Conservation (phyloP, 2,888 invertebrate genomes). For the Pediacus dermestoides region DNA sequence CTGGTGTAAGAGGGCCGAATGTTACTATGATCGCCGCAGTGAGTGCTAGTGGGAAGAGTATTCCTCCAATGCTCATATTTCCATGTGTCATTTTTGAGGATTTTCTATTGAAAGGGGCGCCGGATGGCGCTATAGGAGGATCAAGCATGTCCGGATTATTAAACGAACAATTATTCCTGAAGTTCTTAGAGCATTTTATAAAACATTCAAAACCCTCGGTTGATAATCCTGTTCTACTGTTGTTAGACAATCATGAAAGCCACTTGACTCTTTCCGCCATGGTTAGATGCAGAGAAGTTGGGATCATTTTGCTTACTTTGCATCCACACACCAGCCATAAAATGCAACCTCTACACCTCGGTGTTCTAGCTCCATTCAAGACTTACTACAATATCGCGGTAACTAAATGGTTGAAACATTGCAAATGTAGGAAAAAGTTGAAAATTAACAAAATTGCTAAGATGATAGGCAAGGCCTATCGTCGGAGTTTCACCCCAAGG, state of each 20-base stretch:
- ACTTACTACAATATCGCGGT: no score
- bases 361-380: no score
- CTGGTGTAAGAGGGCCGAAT: no score
- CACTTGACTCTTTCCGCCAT: constrained; percentile 8
- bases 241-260: background rate
- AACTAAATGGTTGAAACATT: no score
- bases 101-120: background rate
- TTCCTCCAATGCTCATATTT: background rate
- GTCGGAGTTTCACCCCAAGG: no score
- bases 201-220: background rate
- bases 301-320: constrained; percentile 29
- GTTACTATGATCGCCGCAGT: no score
- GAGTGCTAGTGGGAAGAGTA: background rate
- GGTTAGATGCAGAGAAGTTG: constrained; percentile 21
- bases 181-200: background rate
- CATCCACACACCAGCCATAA: constrained; percentile 32
- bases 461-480: no score
- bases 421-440: no score
- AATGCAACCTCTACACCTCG: constrained; percentile 33
- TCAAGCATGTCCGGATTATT: background rate
- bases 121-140: no score
- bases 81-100: background rate
- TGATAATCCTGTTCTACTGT: background rate
- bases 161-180: constrained; percentile 2
- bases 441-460: no score